A percentile compares a stretch with the other conserved stretches of the same genome.
Conservation (phyloP, 2,113 vertebrate species). For the Phocoena sinus region DNA sequence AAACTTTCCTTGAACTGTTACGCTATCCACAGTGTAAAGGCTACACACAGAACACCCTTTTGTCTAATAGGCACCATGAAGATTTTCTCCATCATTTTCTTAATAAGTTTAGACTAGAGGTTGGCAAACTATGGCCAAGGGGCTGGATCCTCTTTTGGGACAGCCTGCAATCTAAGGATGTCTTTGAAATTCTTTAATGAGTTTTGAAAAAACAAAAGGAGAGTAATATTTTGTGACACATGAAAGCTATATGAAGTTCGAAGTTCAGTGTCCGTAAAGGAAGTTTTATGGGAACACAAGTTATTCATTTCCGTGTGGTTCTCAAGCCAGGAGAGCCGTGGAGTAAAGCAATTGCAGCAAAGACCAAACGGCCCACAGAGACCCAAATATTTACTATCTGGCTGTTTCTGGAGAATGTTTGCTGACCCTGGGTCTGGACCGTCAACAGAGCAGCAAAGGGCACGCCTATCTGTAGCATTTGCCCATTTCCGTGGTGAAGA, state of each 20-base stretch:
- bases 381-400: accelerated
- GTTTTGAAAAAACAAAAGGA: background rate
- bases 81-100: background rate
- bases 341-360: background rate
- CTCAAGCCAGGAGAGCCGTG: accelerated
- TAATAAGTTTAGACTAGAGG: background rate
- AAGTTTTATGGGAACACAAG: background rate
- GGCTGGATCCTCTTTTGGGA: background rate
- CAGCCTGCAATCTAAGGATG: background rate
- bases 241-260: background rate
- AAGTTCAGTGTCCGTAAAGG: background rate
- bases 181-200: background rate
- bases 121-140: no score
- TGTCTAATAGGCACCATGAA: accelerated
- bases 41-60: accelerated
- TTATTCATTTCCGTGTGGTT: accelerated
- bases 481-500: background rate
- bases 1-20: no score
- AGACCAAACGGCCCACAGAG: no score
- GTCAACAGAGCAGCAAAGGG: background rate
- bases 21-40: accelerated
- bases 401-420: background rate
- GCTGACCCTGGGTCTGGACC: background rate
- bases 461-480: no score
- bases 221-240: background rate